Base-by-base conservation (phyloP, 2,113 vertebrate genomes). In the Lepidothrix coronata region DNA sequence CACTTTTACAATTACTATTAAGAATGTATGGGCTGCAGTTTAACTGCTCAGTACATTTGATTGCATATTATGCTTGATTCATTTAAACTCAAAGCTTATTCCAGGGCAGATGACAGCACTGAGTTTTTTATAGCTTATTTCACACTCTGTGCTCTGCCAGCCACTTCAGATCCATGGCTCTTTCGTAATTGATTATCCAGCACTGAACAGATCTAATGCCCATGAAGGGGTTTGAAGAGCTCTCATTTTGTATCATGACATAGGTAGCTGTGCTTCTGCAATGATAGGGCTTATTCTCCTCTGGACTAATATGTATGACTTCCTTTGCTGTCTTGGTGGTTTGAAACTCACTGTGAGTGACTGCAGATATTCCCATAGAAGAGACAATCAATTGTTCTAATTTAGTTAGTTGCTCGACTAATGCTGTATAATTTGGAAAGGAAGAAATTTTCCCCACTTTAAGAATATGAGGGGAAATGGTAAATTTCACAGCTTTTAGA, bases 71-170 rank as follows among this genome's bases (percentile, higher is more conserved):
- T 82, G 23, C 39, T 81, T 85, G 85, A 85, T 83, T 88, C 82
- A 67, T 80, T 91, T 78, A 68, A 96, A 91, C 79, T 57, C 65
- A 85, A 82, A 92, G 62, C 57, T 71, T 91, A 65, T 86, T 92
- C 66, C 88, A 91, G 41, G 54, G 52, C 52, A 96, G 73, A 84
- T n/a, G 93, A 57, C 15, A 89, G 62, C 58, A 78, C 44, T 74
- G 76, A 89, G 48, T 93, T 87, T 95, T 96, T 92, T 92, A 93
- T 78, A 75, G 65, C 68, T 95, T 89, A 86, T 95, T 95, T 95
- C 88, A 95, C 76, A 94, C 75, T 61, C 55, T 30, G 48, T 79
- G 79, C 80, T 92, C 72, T 93, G 79, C 79, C 80, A 94, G 33
- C 52, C 66, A 67, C 67, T 94, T 94, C 85, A 86, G 52, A 90